phyloP scores from a whole-genome alignment of 2,888 invertebrate species.

The Papilio protenor region DNA sequence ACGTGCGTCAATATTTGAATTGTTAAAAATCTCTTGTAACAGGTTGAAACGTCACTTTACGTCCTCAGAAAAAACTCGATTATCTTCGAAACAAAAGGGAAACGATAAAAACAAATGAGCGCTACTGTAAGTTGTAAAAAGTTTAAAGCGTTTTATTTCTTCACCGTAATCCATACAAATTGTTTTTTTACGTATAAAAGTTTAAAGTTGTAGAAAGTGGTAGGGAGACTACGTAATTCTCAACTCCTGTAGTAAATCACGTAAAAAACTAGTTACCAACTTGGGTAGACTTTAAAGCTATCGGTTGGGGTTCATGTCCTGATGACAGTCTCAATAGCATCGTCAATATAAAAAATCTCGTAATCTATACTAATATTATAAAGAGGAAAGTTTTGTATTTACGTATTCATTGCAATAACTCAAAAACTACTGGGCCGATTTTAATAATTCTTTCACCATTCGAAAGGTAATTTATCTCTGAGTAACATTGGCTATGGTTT shows the following conservation, averaged over 20 bases:
- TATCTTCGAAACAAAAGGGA: not conserved
- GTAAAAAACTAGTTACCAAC: not conserved
- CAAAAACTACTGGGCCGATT: too few relatives aligned
- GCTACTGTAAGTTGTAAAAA: slow-evolving; percentile 24
- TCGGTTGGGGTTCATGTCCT: not conserved
- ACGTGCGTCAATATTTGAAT: too few relatives aligned
- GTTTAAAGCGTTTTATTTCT: slow-evolving; percentile 29
- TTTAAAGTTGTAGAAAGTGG: slow-evolving; percentile 1
- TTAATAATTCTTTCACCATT: too few relatives aligned
- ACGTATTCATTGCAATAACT: too few relatives aligned
- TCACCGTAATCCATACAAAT: slow-evolving; percentile 32
- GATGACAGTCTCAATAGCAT: too few relatives aligned
- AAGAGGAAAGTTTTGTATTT: too few relatives aligned
- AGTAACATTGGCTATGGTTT: too few relatives aligned
- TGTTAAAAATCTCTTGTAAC: not conserved
- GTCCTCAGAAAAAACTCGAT: not conserved
- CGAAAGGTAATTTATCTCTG: too few relatives aligned
- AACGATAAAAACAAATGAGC: slow-evolving; percentile 17
- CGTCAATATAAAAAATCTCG: too few relatives aligned
- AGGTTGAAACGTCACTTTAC: not conserved
- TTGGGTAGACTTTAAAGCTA: not conserved
- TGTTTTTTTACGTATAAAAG: slow-evolving; percentile 34
- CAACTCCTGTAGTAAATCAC: not conserved
- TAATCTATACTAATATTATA: too few relatives aligned
- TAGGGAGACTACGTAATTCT: slow-evolving; percentile 6